Evolutionary conservation across 2,113 vertebrate genomes (phyloP).

Genomic region (Emydura subglobosa): DNA sequence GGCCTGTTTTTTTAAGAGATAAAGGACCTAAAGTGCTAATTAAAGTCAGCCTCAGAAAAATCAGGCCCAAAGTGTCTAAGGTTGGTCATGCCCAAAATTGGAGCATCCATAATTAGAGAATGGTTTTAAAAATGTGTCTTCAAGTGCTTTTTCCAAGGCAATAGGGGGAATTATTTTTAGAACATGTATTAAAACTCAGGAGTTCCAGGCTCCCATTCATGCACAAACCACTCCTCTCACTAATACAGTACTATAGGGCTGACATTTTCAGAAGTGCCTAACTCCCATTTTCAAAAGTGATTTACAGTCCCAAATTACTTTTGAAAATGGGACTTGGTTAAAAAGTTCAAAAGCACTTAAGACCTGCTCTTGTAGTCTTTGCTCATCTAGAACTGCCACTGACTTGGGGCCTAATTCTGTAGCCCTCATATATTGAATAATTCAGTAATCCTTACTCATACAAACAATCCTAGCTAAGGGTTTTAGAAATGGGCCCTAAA

Average conservation of each 20-base stretch:
- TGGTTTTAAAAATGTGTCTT: neutral
- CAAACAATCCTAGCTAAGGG: accelerated
- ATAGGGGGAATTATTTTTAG: neutral
- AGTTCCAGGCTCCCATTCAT: neutral
- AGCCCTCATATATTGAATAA: too few species aligned
- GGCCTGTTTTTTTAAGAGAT: neutral
- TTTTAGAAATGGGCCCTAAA: neutral
- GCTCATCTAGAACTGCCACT: neutral
- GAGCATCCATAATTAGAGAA: too few species aligned
- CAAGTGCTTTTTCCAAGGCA: neutral
- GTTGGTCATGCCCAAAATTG: neutral
- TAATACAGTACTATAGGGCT: neutral
- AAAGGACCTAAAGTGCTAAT: neutral
- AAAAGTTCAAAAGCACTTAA: neutral
- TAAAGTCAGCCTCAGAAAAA: neutral
- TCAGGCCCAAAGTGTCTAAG: neutral
- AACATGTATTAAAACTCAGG: neutral
- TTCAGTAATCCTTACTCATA: neutral
- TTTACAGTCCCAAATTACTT: neutral
- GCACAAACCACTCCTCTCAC: neutral
- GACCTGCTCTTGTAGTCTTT: neutral
- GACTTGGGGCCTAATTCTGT: neutral
- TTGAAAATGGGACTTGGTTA: neutral
- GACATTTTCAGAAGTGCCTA: neutral
- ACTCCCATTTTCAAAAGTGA: neutral